Conservation (phyloP, 1,140 invertebrate species). For the Phymorhynchus buccinoides region DNA sequence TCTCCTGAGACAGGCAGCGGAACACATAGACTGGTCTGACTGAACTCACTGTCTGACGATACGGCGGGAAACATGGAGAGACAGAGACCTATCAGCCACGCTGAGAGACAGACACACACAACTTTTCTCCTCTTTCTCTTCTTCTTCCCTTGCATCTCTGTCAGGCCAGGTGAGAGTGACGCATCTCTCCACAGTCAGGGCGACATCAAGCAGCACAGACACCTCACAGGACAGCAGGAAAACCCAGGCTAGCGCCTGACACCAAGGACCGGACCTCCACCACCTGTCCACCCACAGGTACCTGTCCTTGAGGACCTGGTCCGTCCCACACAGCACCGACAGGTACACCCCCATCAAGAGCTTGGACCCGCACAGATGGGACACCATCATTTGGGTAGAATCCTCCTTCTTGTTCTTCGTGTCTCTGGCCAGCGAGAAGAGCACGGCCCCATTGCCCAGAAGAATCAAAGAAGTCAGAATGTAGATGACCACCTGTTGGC, state of each 20-base stretch:
- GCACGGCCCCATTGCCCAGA: slow-evolving; percentile 39
- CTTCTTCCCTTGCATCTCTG: not conserved
- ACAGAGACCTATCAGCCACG: slow-evolving; percentile 34
- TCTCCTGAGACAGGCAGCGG: slow-evolving; percentile 47
- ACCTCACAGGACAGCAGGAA: slow-evolving; percentile 40
- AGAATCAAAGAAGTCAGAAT: slow-evolving; percentile 32
- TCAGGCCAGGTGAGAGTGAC: not conserved
- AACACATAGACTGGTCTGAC: slow-evolving; percentile 49
- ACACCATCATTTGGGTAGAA: slow-evolving; percentile 47
- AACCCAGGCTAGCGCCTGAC: slow-evolving; percentile 27
- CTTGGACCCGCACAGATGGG: slow-evolving; percentile 57
- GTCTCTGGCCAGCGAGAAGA: slow-evolving; percentile 37
- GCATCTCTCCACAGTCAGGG: slow-evolving; percentile 52
- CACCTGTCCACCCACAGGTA: slow-evolving; percentile 46
- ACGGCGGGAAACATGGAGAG: slow-evolving; percentile 23
- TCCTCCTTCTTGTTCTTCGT: slow-evolving; percentile 20
- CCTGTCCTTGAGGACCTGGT: slow-evolving; percentile 52
- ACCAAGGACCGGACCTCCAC: slow-evolving; percentile 29
- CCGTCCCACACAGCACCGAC: slow-evolving; percentile 58
- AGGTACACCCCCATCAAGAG: slow-evolving; percentile 65
- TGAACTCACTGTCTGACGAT: slow-evolving; percentile 44
- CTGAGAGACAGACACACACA: not conserved
- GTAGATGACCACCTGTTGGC: slow-evolving; percentile 44
- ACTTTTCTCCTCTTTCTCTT: not conserved
- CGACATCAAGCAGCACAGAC: slow-evolving; percentile 28